Percentiles rank a stretch among this genome's conserved stretches.
Evolutionary conservation across 1,140 invertebrate genomes (phyloP).

Genomic region (Eumaeus atala): DNA sequence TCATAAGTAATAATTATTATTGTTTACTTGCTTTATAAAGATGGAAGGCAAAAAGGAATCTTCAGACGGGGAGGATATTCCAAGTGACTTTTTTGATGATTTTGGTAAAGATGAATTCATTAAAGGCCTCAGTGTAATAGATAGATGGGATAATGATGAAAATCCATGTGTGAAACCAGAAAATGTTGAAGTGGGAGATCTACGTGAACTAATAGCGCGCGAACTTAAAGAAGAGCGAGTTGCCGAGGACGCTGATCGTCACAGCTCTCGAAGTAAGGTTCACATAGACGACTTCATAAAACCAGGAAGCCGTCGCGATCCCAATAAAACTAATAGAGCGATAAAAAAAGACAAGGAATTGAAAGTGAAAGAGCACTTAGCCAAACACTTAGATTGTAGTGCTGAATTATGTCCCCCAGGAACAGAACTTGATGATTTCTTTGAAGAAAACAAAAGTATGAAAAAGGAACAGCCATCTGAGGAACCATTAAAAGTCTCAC

Average conservation of each 20-base stretch:
- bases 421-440: slow-evolving; percentile 59
- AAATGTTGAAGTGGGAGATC: slow-evolving; percentile 36
- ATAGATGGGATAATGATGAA: slow-evolving; percentile 48
- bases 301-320: slow-evolving; percentile 58
- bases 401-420: slow-evolving; percentile 57
- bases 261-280: slow-evolving; percentile 18
- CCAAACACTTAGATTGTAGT: slow-evolving; percentile 49
- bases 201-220: slow-evolving; percentile 42
- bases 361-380: slow-evolving; percentile 57
- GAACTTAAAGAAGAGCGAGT: slow-evolving; percentile 17
- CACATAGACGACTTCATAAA: slow-evolving; percentile 45
- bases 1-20: too few relatives aligned
- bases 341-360: slow-evolving; percentile 60
- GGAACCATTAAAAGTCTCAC: neutral
- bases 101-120: slow-evolving; percentile 64
- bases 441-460: slow-evolving; percentile 30
- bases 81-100: slow-evolving; percentile 67
- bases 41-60: slow-evolving; percentile 27
- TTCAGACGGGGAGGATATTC: slow-evolving; percentile 56
- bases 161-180: slow-evolving; percentile 25
- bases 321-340: slow-evolving; percentile 57
- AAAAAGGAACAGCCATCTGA: slow-evolving; percentile 18
- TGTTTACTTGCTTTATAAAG: slow-evolving; percentile 8
- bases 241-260: slow-evolving; percentile 10
- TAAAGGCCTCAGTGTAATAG: slow-evolving; percentile 62